These are phyloP conservation scores for Hystrix cristata DNA, from an alignment of 2,113 vertebrate genomes.

Conservation along the genomic window DNA sequence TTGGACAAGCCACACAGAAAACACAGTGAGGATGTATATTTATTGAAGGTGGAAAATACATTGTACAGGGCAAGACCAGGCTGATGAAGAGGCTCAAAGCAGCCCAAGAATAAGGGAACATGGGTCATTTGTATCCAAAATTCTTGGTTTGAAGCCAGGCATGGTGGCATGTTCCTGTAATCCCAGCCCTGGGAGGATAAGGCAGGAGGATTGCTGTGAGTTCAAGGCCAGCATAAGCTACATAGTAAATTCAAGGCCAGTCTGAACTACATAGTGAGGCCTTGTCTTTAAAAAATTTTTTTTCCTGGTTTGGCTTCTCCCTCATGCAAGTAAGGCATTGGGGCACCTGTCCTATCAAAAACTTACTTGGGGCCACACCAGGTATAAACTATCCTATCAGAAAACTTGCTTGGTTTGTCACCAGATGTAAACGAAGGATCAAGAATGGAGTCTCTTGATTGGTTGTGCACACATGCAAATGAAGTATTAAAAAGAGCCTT, in stretches of 20 bases:
- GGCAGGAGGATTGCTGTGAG: not conserved
- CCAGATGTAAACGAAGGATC: not conserved
- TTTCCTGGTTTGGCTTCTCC: not conserved
- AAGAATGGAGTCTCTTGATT: not conserved
- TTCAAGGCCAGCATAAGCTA: not conserved
- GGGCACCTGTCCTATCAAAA: not conserved
- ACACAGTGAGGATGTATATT: not conserved
- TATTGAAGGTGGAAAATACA: not conserved
- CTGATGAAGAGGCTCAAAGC: not conserved
- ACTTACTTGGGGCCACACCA: not conserved
- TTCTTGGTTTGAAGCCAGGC: not conserved
- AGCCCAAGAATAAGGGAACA: not conserved
- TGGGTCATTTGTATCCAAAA: not conserved
- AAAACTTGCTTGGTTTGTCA: not conserved
- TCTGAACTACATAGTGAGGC: not conserved
- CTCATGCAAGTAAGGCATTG: not conserved
- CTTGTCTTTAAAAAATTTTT: not conserved
- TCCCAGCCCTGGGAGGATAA: not conserved
- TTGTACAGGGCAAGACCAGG: not conserved
- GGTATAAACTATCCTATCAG: not conserved
- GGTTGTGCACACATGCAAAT: not conserved
- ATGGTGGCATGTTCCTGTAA: not conserved
- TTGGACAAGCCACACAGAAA: not conserved
- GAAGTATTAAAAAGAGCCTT: not conserved
- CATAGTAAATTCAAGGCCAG: not conserved